Evolutionary conservation across 2,888 invertebrate genomes (phyloP), one percentile per base, ranked within the genome.

Genomic region (Tiliacea aurago): DNA sequence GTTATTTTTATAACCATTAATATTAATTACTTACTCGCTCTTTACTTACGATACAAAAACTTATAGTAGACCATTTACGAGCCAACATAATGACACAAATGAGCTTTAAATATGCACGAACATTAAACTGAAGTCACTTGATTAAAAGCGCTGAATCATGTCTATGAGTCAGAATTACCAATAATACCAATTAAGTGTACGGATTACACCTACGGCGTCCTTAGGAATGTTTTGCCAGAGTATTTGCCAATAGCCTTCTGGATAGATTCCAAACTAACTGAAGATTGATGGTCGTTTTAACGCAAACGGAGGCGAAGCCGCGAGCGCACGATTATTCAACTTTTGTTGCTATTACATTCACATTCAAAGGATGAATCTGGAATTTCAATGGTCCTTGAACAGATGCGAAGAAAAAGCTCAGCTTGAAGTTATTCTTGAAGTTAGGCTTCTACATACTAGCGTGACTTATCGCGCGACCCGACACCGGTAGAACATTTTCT

Each of bases 201-300:
- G 47, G 75, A 79, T 76, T 56, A 69, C 74, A 63, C 70, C 67
- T 75, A 80, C 69, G 59, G 33, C n/a, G 28, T 70, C 67, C 43
- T 70, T n/a, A 73, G 65, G 73, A 79, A 84, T 86, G 76, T 79
- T 77, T 66, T 76, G 69, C 61, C 45, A 53, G 61, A 68, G 63
- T 70, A 81, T 87, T 85, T 86, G 87, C 84, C 85, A 89, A 88
- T 63, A 76, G 64, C 43, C 70, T 76, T 66, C 81, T 86, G 88
- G 86, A 85, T 78, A 73, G 78, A 86, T 87, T 88, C 89, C 88
- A 87, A 86, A 68, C 59, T 82, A 83, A 87, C 85, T 81, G 58
- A 74, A 87, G 84, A 85, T 85, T 85, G 80, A 87, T 87, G 41
- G 66, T n/a, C 41, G 70, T 68, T 63, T 75, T 73, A 59, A 76